A percentile compares a stretch with the other conserved stretches of the same genome.
Conservation (phyloP, 2,113 vertebrate species). For the Mustela nigripes region DNA sequence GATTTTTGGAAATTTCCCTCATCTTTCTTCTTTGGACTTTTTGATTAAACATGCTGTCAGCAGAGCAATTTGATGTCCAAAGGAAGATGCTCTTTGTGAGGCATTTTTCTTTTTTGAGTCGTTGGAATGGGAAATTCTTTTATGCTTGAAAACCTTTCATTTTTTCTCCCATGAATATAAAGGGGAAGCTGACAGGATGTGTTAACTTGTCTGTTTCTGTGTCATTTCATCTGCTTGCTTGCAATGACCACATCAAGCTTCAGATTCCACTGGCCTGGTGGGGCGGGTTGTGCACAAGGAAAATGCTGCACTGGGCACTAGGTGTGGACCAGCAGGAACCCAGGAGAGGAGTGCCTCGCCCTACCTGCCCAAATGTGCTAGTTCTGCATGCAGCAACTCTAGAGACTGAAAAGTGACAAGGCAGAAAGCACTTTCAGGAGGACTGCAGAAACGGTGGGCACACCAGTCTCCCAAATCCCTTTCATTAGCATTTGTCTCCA, state of each 20-base stretch:
- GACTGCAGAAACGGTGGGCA: not conserved
- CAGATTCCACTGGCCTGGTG: not conserved
- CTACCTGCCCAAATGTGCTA: not conserved
- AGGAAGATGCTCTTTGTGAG: slow-evolving; percentile 30
- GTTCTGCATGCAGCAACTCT: fast-evolving
- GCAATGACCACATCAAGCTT: not conserved
- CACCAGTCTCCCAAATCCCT: not conserved
- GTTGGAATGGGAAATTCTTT: slow-evolving; percentile 40
- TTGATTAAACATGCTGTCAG: slow-evolving; percentile 76
- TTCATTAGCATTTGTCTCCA: not conserved
- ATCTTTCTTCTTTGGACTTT: slow-evolving; percentile 67
- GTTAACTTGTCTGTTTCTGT: not conserved
- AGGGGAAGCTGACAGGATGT: slow-evolving; percentile 7
- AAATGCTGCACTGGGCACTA: no score
- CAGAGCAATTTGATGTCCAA: slow-evolving; percentile 52
- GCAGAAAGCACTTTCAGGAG: no score
- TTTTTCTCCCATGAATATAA: not conserved
- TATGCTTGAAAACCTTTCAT: slow-evolving; percentile 29
- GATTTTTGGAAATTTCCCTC: slow-evolving; percentile 59
- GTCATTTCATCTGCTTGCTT: not conserved
- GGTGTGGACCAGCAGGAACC: not conserved
- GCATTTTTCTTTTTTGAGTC: slow-evolving; percentile 52
- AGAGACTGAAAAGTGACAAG: not conserved
- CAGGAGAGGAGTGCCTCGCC: not conserved
- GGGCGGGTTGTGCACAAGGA: fast-evolving